A percentile compares a stretch with the other conserved stretches of the same genome.
These are phyloP conservation scores for Leucoptera coffeella DNA, from an alignment of 2,888 invertebrate genomes.

Conservation along the genomic window DNA sequence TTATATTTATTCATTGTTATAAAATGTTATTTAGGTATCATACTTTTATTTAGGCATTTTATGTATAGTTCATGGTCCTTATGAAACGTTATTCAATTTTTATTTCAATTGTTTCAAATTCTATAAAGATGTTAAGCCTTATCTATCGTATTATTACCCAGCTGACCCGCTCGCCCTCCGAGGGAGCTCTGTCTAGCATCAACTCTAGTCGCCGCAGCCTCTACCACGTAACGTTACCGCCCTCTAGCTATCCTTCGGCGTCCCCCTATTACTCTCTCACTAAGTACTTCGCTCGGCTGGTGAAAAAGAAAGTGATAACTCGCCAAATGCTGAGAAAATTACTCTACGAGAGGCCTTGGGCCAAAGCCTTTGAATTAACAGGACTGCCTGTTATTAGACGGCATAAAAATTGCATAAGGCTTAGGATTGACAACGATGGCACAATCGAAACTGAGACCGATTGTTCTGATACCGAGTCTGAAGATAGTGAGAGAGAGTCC, in stretches of 20 bases:
- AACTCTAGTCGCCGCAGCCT: constrained; percentile 46
- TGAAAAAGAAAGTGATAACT: constrained; percentile 65
- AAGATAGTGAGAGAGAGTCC: constrained; percentile 28
- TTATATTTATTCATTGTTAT: constrained; percentile 6
- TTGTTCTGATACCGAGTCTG: constrained; percentile 20
- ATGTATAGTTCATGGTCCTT: too few relatives aligned
- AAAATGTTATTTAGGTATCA: constrained; percentile 5
- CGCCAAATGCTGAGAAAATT: constrained; percentile 67
- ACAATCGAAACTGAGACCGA: constrained; percentile 34
- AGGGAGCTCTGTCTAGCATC: constrained; percentile 49
- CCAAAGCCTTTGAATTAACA: constrained; percentile 37
- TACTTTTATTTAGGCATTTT: constrained; percentile 16
- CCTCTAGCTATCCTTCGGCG: constrained; percentile 68
- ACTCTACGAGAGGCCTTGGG: constrained; percentile 58
- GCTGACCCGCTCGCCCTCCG: constrained; percentile 48
- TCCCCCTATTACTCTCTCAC: constrained; percentile 74
- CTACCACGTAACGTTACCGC: constrained; percentile 60
- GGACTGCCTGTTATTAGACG: constrained; percentile 35
- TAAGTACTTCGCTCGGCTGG: constrained; percentile 68
- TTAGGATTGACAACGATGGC: constrained; percentile 35
- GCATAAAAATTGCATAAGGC: constrained; percentile 35
- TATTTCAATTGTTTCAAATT: too few relatives aligned
- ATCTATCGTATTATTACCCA: too few relatives aligned
- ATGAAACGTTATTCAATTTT: too few relatives aligned
- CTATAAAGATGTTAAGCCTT: too few relatives aligned